Base-by-base conservation (phyloP, 1,140 invertebrate species). In the Periplaneta americana region DNA sequence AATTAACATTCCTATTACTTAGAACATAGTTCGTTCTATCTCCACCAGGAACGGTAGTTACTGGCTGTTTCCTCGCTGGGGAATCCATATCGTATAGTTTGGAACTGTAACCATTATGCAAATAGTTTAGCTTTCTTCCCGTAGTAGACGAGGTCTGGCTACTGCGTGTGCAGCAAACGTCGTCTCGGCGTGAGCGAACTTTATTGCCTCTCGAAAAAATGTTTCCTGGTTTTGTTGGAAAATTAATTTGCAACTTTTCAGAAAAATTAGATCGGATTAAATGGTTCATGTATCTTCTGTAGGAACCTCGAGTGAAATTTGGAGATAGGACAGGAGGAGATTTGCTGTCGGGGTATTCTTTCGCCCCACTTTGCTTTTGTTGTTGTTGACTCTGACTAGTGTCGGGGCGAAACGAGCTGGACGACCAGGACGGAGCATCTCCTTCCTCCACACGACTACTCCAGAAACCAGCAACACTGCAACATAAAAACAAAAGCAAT, bases 221-320 rank as follows among this genome's bases (percentile, higher is more conserved):
- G 28, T 66, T 11, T 66, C 3, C 48, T 13, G 22, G 10, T 66
- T 66, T 66, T 28, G 28, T 4, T 4, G 22, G n/a, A 5, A n/a
- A 28, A 28, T 66, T n/a, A 66, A 66, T 13, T 9, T 66, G 2
- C 8, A 66, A n/a, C 28, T 33, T 36, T 32, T 77, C 81, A 37
- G 82, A 86, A 83, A 87, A 83, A 86, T 86, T 85, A 85, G 86
- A 85, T 80, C 82, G 82, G n/a, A 83, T 79, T 75, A 82, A 36
- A 76, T 39, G 84, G 82, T 84, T 85, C 85, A 36, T 36, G 39
- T 36, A 37, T 32, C 39, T 86, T 85, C 85, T 84, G 85, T 88
- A 87, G 87, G 87, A 85, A 86, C 87, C 87, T 86, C 87, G 85
- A 85, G 86, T 84, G 82, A 81, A 82, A 84, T 84, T 5, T 66